Evolutionary conservation across 2,888 invertebrate genomes (phyloP).

Genomic region (Entomobrya proxima): DNA sequence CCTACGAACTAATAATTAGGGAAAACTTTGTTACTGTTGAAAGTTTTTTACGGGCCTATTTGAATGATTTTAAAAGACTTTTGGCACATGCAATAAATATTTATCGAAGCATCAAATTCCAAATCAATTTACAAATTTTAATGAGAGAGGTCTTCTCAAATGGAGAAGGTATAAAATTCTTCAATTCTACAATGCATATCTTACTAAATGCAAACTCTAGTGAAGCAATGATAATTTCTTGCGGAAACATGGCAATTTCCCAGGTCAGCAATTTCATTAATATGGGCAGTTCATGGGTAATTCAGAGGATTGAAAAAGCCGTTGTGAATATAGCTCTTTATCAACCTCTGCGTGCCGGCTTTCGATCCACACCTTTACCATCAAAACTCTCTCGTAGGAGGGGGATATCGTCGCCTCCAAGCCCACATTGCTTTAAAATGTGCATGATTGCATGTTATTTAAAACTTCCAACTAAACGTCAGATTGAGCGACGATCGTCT

Average conservation of each 20-base stretch:
- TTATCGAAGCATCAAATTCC: background rate
- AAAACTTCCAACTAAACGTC: background rate
- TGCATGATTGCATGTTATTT: constrained; percentile 1
- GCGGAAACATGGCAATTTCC: background rate
- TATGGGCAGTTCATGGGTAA: background rate
- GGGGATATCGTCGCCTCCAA: background rate
- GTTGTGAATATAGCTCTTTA: background rate
- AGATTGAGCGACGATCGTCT: background rate
- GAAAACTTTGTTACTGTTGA: background rate
- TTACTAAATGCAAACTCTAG: background rate
- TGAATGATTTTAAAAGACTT: background rate
- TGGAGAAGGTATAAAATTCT: background rate
- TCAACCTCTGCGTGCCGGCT: background rate
- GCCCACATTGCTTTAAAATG: background rate
- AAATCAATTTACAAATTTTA: background rate
- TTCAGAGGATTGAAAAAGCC: background rate
- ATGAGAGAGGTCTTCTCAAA: background rate
- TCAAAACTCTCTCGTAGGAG: background rate
- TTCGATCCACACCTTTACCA: background rate
- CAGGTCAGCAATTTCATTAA: background rate
- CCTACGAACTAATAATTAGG: background rate
- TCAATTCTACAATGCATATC: background rate
- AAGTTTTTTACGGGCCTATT: background rate
- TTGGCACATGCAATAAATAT: background rate
- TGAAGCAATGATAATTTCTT: background rate